Conservation (phyloP, 2,888 invertebrate genomes). For the Cryptops parisi region DNA sequence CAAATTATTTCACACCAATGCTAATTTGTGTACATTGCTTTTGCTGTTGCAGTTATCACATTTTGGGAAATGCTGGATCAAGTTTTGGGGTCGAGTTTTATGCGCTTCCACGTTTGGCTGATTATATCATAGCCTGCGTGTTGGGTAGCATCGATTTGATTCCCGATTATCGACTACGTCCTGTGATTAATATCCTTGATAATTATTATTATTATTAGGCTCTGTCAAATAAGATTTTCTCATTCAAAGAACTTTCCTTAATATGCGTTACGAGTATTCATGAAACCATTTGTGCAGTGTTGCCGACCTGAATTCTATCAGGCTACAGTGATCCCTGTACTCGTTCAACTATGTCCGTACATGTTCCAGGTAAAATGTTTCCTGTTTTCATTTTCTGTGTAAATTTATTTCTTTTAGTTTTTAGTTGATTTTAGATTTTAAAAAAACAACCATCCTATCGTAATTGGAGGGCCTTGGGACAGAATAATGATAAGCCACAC, state of each 20-base stretch:
- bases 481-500: no score
- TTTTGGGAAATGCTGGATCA: background rate
- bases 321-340: conserved; percentile 58
- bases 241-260: background rate
- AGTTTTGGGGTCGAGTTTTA: background rate
- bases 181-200: background rate
- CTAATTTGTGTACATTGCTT: no score
- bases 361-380: conserved; percentile 36
- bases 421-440: background rate
- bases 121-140: background rate
- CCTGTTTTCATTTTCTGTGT: no score
- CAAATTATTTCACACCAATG: no score
- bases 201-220: no score
- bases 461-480: no score
- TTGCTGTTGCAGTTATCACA: background rate
- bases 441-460: background rate
- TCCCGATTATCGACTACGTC: background rate
- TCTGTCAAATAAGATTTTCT: no score
- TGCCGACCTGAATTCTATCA: conserved; percentile 70
- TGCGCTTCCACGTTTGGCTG: background rate
- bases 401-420: conserved; percentile 10
- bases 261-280: conserved; percentile 54
- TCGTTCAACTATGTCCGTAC: conserved; percentile 60
- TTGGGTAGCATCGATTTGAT: background rate
- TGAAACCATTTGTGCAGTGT: conserved; percentile 69